Evolutionary conservation across 2,113 vertebrate species (phyloP), one percentile per base, ranked within the genome.

Genomic region (Entelurus aequoreus): DNA sequence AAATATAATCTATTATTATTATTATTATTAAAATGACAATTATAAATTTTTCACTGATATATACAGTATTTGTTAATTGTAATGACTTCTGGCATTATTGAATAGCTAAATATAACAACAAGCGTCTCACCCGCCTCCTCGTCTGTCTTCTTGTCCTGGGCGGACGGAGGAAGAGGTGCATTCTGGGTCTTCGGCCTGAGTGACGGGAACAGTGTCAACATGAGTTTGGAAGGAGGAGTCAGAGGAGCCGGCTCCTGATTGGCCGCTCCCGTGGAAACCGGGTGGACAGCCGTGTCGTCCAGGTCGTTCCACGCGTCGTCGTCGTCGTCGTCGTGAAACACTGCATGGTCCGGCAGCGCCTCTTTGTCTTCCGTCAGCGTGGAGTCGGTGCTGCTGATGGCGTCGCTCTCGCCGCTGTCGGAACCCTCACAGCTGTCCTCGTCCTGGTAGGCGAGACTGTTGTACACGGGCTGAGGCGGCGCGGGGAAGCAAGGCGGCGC

Each of bases 261-360:
- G 19, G 57, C 48, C 50, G 10, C 71, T 75, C 10, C 54, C 35
- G 60, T 51, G 1, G 48, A 61, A 13, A 64, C 65, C 64, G 88
- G 90, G 60, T 68, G 85, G n/a, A 71, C 68, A 0, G 91, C 91
- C 68, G 84, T 77, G 62, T 93, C 92, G 44, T 95, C 94, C 28
- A 90, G 76, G 68, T 98, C 93, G 6, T 92, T 91, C 96, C 96
- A 99, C 0, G 96, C 94, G 85, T 93, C 92, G 55, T 96, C 92
- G 63, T 99, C 92, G 63, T 99, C 96, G 38, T 96, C 94, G 28
- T 28, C 96, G 37, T 96, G 94, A 81, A 98, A 99, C 57, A 93
- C 91, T 6, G 94, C 74, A n/a, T 70, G 66, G 60, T 38, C 86
- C 37, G 51, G 56, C 5, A 65, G 74, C 3, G 63, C 5, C 48